Evolutionary conservation across 2,113 vertebrate species (phyloP), one percentile per base, ranked within the genome.

Genomic region (Corydoras maculifer): DNA sequence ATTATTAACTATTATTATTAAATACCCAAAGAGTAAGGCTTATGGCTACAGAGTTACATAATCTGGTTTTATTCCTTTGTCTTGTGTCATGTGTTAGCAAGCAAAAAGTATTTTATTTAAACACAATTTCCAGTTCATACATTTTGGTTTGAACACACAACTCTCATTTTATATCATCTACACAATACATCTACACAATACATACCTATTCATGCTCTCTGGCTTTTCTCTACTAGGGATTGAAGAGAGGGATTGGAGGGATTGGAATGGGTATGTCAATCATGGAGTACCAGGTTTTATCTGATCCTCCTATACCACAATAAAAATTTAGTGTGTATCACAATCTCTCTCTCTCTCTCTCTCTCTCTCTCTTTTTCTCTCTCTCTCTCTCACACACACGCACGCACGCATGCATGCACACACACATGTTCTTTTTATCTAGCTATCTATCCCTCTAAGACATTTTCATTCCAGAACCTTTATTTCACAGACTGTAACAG

Each of bases 401-500:
- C 4, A 43, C 7, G 2, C 4, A 43, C 4, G 7, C 4, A 43
- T 43, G 7, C 4, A 43, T 5, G 7, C 35, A 43, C 7, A 43
- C 7, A 43, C 35, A 43, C 35, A 43, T 0, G n/a, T 18, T 55
- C 3, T 66, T 54, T 62, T 58, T 63, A 29, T 31, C 62, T 61
- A 43, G 35, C 57, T 59, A 59, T 57, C 29, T 49, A 6, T 72
- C 32, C 35, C 0, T 60, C 25, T 59, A 43, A 43, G 7, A 43
- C 35, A 43, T 43, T 43, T 43, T 8, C 35, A 43, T 43, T 8
- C 35, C 35, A 43, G 35, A 43, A 58, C 63, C 54, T 15, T 80
- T 72, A 77, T 77, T 79, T 81, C 79, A 6, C 35, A 77, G 77
- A 68, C 80, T 81, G 80, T 80, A 79, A 79, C 85, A 82, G 77